A percentile compares a stretch with the other conserved stretches of the same genome.
phyloP scores from a whole-genome alignment of 2,888 invertebrate species.

The Rhyacophila evoluta region DNA sequence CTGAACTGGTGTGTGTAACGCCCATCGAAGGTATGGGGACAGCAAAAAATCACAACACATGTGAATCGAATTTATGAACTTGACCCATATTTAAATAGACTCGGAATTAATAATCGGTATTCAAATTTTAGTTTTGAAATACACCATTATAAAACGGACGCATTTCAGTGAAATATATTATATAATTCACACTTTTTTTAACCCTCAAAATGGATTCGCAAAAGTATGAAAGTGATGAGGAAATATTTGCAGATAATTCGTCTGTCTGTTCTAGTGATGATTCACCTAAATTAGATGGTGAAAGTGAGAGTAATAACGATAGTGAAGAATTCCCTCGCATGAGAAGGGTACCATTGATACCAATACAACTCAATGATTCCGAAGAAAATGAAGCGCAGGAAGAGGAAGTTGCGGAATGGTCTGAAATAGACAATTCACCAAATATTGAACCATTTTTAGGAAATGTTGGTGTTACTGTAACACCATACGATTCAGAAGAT shows the following conservation, averaged over 20 bases:
- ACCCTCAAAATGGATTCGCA: constrained; percentile 33
- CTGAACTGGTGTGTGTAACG: not conserved
- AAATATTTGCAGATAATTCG: constrained; percentile 34
- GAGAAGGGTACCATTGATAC: not conserved
- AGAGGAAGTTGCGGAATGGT: too few relatives aligned
- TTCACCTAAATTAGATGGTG: constrained; percentile 27
- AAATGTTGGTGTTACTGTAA: too few relatives aligned
- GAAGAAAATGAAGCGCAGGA: constrained; percentile 40
- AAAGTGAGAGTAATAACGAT: constrained; percentile 23
- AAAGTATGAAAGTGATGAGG: constrained; percentile 11
- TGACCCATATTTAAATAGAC: not conserved
- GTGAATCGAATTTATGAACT: not conserved
- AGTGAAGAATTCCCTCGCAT: constrained; percentile 25
- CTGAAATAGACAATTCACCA: too few relatives aligned
- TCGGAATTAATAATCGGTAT: not conserved
- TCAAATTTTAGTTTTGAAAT: not conserved
- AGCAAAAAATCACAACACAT: not conserved
- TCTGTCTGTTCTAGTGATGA: constrained; percentile 27
- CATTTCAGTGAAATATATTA: too few relatives aligned
- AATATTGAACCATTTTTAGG: too few relatives aligned
- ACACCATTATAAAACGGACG: not conserved
- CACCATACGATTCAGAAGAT: too few relatives aligned
- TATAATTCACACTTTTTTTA: not conserved
- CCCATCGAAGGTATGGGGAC: not conserved
- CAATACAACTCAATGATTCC: too few relatives aligned